phyloP scores from a whole-genome alignment of 2,113 vertebrate genomes.

The Cavia aperea region DNA sequence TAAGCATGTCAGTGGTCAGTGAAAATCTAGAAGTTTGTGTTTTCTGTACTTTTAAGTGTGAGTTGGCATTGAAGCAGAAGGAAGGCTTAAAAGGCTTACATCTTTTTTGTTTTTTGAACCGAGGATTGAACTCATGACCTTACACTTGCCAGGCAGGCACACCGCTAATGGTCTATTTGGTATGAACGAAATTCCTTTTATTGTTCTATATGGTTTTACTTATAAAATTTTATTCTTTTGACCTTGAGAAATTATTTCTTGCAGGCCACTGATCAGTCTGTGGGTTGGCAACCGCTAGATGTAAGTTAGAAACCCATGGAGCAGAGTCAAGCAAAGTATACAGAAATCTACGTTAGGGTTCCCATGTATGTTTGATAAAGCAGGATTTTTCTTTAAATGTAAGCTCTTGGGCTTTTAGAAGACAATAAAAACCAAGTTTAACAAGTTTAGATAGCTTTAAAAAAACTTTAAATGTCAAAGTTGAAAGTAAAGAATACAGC shows the following conservation, averaged over 20 bases:
- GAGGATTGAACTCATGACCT: no score
- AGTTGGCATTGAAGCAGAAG: conserved; percentile 24
- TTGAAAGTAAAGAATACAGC: conserved; percentile 64
- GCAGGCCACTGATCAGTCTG: background rate
- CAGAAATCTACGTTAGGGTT: background rate
- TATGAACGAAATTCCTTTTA: conserved; percentile 27
- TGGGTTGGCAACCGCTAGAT: background rate
- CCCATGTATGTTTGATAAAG: background rate
- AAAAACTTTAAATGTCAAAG: conserved; percentile 44
- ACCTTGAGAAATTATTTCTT: background rate
- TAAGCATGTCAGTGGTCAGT: background rate
- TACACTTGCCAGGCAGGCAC: no score
- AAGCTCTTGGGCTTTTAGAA: conserved; percentile 32
- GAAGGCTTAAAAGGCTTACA: background rate
- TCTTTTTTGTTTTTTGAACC: background rate
- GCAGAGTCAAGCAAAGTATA: background rate
- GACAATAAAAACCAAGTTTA: conserved; percentile 19
- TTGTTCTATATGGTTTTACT: conserved; percentile 18
- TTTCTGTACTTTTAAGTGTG: conserved; percentile 12
- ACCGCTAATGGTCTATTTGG: background rate
- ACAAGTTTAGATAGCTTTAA: conserved; percentile 36
- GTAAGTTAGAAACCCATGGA: background rate
- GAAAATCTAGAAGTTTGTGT: background rate
- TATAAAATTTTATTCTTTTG: conserved; percentile 1
- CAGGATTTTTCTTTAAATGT: background rate